These are phyloP conservation scores for Aethes cnicana DNA, from an alignment of 2,888 invertebrate species.

Conservation along the genomic window DNA sequence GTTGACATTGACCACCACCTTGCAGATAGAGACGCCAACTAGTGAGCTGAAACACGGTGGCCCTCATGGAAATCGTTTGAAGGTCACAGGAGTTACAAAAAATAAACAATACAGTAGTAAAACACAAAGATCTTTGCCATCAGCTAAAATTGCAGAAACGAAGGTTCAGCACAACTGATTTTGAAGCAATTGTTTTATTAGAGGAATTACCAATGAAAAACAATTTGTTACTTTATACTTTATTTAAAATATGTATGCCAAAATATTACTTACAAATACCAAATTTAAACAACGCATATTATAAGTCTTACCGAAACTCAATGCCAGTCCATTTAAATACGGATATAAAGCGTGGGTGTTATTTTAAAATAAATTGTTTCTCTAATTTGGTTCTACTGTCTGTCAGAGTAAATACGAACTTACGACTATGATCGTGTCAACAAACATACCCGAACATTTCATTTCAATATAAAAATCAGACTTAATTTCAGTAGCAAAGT, in stretches of 20 bases:
- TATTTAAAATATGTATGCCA: constrained; percentile 73
- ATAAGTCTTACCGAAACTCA: constrained; percentile 8
- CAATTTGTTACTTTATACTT: constrained; percentile 47
- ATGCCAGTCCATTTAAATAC: constrained; percentile 10
- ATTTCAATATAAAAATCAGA: constrained; percentile 73
- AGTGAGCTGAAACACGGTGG: too few species aligned
- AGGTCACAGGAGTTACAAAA: too few species aligned
- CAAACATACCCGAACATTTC: constrained; percentile 58
- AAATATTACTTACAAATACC: constrained; percentile 59
- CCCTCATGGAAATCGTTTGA: too few species aligned
- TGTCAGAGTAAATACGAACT: constrained; percentile 49
- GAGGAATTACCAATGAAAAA: constrained; percentile 29
- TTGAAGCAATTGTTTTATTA: not conserved
- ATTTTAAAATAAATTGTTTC: constrained; percentile 16
- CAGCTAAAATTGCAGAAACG: too few species aligned
- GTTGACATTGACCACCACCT: too few species aligned
- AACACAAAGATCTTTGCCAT: too few species aligned
- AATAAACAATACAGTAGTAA: too few species aligned
- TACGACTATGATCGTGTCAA: constrained; percentile 57
- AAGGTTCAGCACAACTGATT: not conserved
- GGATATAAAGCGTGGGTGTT: constrained; percentile 17
- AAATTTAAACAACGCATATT: constrained; percentile 43
- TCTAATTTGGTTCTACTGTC: constrained; percentile 17
- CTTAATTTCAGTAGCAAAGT: constrained; percentile 54
- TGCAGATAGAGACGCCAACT: too few species aligned